Base-by-base conservation (phyloP, 1,140 invertebrate genomes). In the Babylonia areolata region DNA sequence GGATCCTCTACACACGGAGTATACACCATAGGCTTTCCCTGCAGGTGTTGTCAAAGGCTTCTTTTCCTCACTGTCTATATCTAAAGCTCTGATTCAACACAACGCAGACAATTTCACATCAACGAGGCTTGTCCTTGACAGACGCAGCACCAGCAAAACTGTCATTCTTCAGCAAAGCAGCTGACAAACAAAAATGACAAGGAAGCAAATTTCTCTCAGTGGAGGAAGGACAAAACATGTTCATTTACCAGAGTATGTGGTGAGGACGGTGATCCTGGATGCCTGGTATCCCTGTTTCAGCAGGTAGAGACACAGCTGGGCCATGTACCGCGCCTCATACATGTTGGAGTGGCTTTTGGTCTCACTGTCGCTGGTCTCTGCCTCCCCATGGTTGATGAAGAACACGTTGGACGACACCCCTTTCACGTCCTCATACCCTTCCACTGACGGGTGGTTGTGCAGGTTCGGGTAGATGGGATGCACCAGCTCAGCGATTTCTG, bases 221-320 rank as follows among this genome's bases (percentile, higher is more conserved):
- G n/a, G n/a, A n/a, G n/a, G n/a, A n/a, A n/a, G n/a, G n/a, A n/a
- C n/a, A n/a, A n/a, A n/a, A n/a, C n/a, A n/a, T 51, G 46, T 17
- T 81, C 31, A 35, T n/a, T 83, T 42, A 83, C 94, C 94, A 40
- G 93, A 82, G 85, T 95, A 95, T 15, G 93, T 92, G 33, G 93
- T 92, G 3, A 95, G 84, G 3, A 95, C 88, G 23, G 95, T 95
- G 39, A 95, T 94, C 86, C 94, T 90, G 39, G 54, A 33, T 1
- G 86, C 35, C 11, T 73, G 40, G 82, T 95, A 94, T 39, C 92
- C 93, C 88, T 95, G 94, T 73, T 92, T 90, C 0, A 94, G 54
- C 23, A 95, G 86, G 89, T 95, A 94, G 2, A 79, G 15, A 64
- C 93, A 93, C 2, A 95, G 84, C 33, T 75, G 78, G 12, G 91